Evolutionary conservation across 1,140 invertebrate genomes (phyloP), one percentile per base, ranked within the genome.

Genomic region (Brachionus asplanchnoidis): DNA sequence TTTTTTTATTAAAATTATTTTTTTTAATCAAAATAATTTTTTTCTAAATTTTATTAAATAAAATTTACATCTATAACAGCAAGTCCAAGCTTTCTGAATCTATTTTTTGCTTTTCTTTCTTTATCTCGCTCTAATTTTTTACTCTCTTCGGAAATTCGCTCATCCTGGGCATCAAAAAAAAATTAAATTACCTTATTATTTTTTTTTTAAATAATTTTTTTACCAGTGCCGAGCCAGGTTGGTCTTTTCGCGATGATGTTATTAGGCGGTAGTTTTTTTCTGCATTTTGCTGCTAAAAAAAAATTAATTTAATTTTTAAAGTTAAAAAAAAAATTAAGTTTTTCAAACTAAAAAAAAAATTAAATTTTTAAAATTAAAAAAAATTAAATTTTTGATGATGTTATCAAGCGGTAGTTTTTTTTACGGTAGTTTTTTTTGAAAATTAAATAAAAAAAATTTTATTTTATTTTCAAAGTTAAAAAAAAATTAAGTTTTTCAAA

Each of bases 31-130:
- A 28, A 28, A 79, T 50, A 17, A 17, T 73, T 2, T 4, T 28
- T 11, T 32, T 70, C 8, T 28, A 36, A 36, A 7, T 5, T 36
- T 36, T 36, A 36, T 36, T 36, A 36, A 36, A 36, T 7, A 36
- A 36, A 60, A 17, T 60, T 23, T 80, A 80, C 79, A 28, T 82
- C 79, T 32, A 82, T 32, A 17, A 82, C 65, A 42, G 28, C 32
- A 12, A 82, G 36, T 8, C 79, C 79, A 28, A 44, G 17, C 46
- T 82, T 60, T 46, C 65, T 26, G 28, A 82, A 82, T 44, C 42
- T 82, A 46, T 17, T 60, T 65, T 68, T 82, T 0, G 79, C 79
- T 17, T 20, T 82, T 44, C 23, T 23, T 82, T 65, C 53, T 42
- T 82, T 65, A n/a, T 23, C 23, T 66, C 14, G 23, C 56, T 80